phyloP scores from a whole-genome alignment of 2,797 vertebrate genomes.

The Menidia menidia region DNA sequence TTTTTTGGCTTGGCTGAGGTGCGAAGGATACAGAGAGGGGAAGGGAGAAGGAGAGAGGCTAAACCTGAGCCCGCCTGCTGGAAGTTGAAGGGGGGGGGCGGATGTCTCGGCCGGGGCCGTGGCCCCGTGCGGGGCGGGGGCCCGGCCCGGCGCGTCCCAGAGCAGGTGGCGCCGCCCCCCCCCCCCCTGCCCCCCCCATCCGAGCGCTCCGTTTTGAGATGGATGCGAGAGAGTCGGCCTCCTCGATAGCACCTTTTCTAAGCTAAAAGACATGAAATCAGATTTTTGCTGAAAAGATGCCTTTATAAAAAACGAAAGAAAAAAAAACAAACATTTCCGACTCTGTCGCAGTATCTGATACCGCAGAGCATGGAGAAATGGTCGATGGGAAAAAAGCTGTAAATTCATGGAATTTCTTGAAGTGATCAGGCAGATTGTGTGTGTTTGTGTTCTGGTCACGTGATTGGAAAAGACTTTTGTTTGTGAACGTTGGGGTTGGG shows the following conservation, averaged over 20 bases:
- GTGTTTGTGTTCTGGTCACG: slow-evolving; percentile 59
- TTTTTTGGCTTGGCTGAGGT: slow-evolving; percentile 31
- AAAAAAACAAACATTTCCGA: slow-evolving; percentile 44
- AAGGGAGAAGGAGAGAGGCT: slow-evolving; percentile 20
- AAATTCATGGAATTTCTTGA: slow-evolving; percentile 65
- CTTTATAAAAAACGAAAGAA: slow-evolving; percentile 63
- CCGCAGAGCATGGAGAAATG: slow-evolving; percentile 64
- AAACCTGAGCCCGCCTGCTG: slow-evolving; percentile 59
- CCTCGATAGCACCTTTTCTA: slow-evolving; percentile 81
- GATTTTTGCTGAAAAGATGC: slow-evolving; percentile 84
- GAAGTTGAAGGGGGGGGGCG: slow-evolving; percentile 58
- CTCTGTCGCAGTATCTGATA: slow-evolving; percentile 71
- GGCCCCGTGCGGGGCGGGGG: slow-evolving; percentile 5
- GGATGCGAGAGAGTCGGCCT: slow-evolving; percentile 71
- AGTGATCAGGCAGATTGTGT: slow-evolving; percentile 58
- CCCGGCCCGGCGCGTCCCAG: slow-evolving; percentile 22
- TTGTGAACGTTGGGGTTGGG: slow-evolving; percentile 49
- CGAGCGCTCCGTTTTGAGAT: slow-evolving; percentile 53
- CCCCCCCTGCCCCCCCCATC: too few relatives aligned
- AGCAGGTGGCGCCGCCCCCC: slow-evolving; percentile 12
- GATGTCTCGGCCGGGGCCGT: slow-evolving; percentile 41
- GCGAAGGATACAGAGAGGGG: slow-evolving; percentile 23
- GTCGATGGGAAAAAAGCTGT: slow-evolving; percentile 56
- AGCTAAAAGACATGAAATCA: slow-evolving; percentile 74
- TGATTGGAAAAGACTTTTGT: slow-evolving; percentile 55